Evolutionary conservation across 2,797 vertebrate species (phyloP), one percentile per base, ranked within the genome.

Genomic region (Prunella strophiata): DNA sequence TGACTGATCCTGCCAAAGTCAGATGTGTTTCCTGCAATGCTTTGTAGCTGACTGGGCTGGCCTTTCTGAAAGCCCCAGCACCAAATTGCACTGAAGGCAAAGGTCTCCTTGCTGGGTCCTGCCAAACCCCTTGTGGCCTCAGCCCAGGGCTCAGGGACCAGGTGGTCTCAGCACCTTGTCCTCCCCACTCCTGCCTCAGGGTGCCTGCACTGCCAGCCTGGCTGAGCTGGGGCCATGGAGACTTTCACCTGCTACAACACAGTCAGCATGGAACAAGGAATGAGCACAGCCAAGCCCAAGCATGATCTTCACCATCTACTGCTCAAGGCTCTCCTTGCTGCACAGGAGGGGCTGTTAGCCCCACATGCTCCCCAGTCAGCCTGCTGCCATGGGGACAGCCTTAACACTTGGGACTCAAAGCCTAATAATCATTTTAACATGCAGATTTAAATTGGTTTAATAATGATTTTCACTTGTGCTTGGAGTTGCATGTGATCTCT

Each of bases 121-220:
- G 27, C 27, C 2, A 5, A 67, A 11, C 2, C 42, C 11, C 42
- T 40, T 0, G 4, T 54, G 47, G 47, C 20, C 73, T 84, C 34
- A 29, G 58, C 23, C 32, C 9, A 4, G 8, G 14, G 57, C 48
- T 61, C 13, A 9, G 22, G 18, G n/a, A 19, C 1, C 2, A 68
- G 22, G 25, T 27, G 54, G 3, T 14, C 27, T 74, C 61, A 66
- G 61, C 15, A 36, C 7, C 11, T 47, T 79, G 15, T 12, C 9
- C 32, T 23, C n/a, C 9, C 5, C 1, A 7, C 16, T 77, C 25
- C 23, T 70, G 19, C 13, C 32, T 3, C 0, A 1, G 17, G 16
- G 12, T 29, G 50, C 26, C 20, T 14, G 3, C 34, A 8, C 36
- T n/a, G 23, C 27, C 63, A 93, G 14, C 25, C 62, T 65, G 65